Conservation (phyloP, 2,888 invertebrate genomes). For the Drosophila bunnanda region DNA sequence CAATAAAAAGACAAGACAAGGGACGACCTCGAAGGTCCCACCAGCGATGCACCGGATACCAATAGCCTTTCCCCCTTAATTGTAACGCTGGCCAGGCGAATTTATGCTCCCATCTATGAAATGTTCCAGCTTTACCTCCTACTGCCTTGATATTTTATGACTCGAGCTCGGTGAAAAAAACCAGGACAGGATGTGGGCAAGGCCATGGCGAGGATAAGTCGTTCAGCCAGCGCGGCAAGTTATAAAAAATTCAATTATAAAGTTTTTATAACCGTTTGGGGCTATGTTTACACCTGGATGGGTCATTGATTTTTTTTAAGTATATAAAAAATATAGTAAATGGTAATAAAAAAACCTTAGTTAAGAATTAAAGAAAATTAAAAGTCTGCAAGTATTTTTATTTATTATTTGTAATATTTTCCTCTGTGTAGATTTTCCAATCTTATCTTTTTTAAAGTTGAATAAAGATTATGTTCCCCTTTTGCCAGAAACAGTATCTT, state of each 20-base stretch:
- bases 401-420: neutral
- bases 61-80: constrained; percentile 63
- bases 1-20: constrained; percentile 31
- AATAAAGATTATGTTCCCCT: neutral
- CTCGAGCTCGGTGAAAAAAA: constrained; percentile 18
- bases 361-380: too few relatives aligned
- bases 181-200: constrained; percentile 11
- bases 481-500: neutral
- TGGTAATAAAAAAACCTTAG: neutral
- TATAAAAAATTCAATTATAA: constrained; percentile 79
- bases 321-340: neutral
- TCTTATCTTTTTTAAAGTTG: neutral
- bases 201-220: constrained; percentile 13
- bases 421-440: neutral
- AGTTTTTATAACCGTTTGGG: constrained; percentile 63
- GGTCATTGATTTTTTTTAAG: neutral
- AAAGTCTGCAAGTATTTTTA: too few relatives aligned
- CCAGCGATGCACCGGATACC: constrained; percentile 67
- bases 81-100: constrained; percentile 66
- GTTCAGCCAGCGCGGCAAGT: constrained; percentile 58
- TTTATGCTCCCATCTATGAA: constrained; percentile 71
- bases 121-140: constrained; percentile 42
- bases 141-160: constrained; percentile 38
- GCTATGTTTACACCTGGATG: constrained; percentile 52
- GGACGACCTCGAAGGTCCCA: constrained; percentile 34